Conservation (phyloP, 2,113 vertebrate species). For the Anguilla rostrata region DNA sequence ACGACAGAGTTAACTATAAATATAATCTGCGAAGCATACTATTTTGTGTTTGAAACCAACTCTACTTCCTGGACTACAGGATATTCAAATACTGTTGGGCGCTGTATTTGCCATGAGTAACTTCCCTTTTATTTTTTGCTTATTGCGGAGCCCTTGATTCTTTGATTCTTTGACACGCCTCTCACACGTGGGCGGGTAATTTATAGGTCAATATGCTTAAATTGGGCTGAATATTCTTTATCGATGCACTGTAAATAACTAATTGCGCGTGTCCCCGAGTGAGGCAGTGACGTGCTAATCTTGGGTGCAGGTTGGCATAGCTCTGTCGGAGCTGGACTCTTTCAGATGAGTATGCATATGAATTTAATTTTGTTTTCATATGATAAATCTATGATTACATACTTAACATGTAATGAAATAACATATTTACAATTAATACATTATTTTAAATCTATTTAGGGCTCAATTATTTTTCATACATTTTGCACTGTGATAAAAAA, state of each 20-base stretch:
- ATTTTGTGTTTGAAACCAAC: too few species aligned
- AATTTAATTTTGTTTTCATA: neutral
- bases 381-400: neutral
- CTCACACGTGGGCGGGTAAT: neutral
- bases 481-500: neutral
- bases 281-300: neutral
- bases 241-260: neutral
- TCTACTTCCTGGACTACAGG: too few species aligned
- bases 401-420: neutral
- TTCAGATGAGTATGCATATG: neutral
- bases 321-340: neutral
- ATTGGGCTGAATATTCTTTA: neutral
- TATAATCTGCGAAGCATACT: too few species aligned
- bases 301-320: neutral
- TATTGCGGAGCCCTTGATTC: neutral
- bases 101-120: neutral
- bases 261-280: neutral
- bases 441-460: neutral
- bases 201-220: neutral
- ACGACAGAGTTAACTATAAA: too few species aligned
- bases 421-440: neutral
- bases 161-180: neutral
- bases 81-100: too few species aligned
- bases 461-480: neutral
- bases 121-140: neutral